Conservation (phyloP, 1,140 invertebrate genomes). For the Zaprionus gabonicus region DNA sequence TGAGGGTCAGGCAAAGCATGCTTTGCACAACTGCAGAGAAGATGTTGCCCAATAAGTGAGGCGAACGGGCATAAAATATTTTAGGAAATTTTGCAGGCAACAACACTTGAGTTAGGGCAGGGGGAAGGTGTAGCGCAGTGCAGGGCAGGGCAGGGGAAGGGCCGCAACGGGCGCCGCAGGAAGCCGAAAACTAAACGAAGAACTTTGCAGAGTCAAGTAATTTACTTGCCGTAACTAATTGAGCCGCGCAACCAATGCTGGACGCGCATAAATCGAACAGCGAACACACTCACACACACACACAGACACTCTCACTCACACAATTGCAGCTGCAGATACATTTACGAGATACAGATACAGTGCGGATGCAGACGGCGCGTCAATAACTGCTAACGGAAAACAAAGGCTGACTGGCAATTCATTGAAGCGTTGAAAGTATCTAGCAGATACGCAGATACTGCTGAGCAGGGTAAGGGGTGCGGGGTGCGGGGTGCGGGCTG, state of each 20-base stretch:
- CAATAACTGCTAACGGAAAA: slow-evolving; percentile 23
- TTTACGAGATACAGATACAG: slow-evolving; percentile 13
- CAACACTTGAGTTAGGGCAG: not conserved
- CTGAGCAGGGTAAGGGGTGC: not conserved
- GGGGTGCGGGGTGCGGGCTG: too few relatives aligned
- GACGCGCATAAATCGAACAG: slow-evolving; percentile 71
- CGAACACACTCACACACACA: not conserved
- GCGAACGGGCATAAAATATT: slow-evolving; percentile 36
- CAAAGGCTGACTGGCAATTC: slow-evolving; percentile 23
- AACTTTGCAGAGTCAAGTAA: slow-evolving; percentile 59
- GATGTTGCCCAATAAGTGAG: slow-evolving; percentile 28
- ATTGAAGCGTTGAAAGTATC: slow-evolving; percentile 39
- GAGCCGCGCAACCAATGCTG: slow-evolving; percentile 54
- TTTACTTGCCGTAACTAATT: slow-evolving; percentile 80
- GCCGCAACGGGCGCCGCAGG: slow-evolving; percentile 32
- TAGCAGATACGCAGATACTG: slow-evolving; percentile 49
- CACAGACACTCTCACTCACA: not conserved
- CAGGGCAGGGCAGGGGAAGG: not conserved
- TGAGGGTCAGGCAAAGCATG: not conserved
- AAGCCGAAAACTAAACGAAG: slow-evolving; percentile 46
- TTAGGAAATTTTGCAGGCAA: slow-evolving; percentile 37
- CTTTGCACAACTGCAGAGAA: slow-evolving; percentile 32
- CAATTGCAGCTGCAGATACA: slow-evolving; percentile 35
- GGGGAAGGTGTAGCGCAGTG: not conserved
- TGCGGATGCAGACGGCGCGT: slow-evolving; percentile 30